Evolutionary conservation across 2,888 invertebrate species (phyloP), one percentile per base, ranked within the genome.

Genomic region (Spisula solida): DNA sequence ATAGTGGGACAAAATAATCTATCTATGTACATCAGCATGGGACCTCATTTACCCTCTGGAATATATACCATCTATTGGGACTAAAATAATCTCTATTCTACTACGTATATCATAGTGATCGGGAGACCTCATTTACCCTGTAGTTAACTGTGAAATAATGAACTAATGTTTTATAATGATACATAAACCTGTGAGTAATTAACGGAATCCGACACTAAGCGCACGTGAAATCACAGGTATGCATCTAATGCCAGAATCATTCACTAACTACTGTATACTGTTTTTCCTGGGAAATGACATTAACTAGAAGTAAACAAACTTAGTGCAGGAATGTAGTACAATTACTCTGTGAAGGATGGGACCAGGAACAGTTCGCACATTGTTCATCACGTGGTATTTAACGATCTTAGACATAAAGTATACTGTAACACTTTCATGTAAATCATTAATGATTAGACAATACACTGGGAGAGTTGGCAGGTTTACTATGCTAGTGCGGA

Each of bases 361-460:
- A 66, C 60, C n/a, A 66, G 25, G 60, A 66, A 25, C 25, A 25
- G n/a, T n/a, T 66, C 25, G 60, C 60, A 25, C 25, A 66, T 16
- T 34, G 75, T 34, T 34, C 5, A 75, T 75, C 75, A 75, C 75
- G 75, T 75, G 75, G 31, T 75, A 75, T 75, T 31, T 75, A 75
- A 14, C 18, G 31, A 31, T 25, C 60, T 25, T 25, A 12, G 60
- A 41, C 60, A 31, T 18, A 18, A 75, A 31, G 29, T 34, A 75
- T 34, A 31, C 25, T 34, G 75, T 34, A 75, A 18, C 34, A 75
- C 12, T 31, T 31, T 34, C 31, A 75, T 18, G 75, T 75, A 75
- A 75, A 75, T 75, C 75, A 75, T 75, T 75, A 75, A 75, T 34
- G 75, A 75, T 75, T 34, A 31, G 29, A 75, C 75, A 66, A 66